Conservation (phyloP, 2,113 vertebrate genomes). For the Oceanites oceanicus region DNA sequence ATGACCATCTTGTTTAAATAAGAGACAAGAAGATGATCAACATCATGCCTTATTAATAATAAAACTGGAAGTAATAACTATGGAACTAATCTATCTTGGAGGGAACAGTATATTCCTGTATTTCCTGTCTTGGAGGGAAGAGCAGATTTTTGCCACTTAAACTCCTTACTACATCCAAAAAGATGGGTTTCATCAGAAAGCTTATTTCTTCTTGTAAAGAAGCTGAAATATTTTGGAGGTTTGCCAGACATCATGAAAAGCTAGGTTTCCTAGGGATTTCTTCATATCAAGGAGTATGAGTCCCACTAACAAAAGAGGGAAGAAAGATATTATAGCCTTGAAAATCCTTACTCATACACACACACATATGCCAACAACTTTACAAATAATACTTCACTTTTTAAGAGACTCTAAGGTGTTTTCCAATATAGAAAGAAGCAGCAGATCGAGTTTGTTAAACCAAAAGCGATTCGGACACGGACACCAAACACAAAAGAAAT, state of each 20-base stretch:
- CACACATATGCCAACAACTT: background rate
- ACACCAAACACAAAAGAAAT: background rate
- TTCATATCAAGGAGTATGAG: background rate
- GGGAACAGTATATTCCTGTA: constrained; percentile 47
- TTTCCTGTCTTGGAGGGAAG: constrained; percentile 54
- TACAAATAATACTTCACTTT: background rate
- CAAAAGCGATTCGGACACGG: background rate
- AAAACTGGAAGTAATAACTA: constrained; percentile 59
- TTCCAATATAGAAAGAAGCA: background rate
- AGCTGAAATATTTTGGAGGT: constrained; percentile 28
- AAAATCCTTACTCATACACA: background rate
- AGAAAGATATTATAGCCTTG: background rate
- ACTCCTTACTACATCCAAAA: constrained; percentile 41
- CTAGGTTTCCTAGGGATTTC: constrained; percentile 14
- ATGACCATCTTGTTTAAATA: constrained; percentile 60
- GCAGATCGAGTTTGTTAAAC: background rate
- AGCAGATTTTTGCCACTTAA: constrained; percentile 53
- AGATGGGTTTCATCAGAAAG: constrained; percentile 61
- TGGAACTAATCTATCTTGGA: constrained; percentile 59
- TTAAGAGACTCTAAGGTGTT: background rate
- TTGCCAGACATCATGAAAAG: constrained; percentile 43
- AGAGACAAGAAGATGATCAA: constrained; percentile 40
- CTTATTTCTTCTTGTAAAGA: constrained; percentile 47
- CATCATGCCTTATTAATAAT: constrained; percentile 58
- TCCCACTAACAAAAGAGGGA: background rate